A percentile compares a stretch with the other conserved stretches of the same genome.
phyloP scores from a whole-genome alignment of 2,888 invertebrate species.

The Graphium colonna region DNA sequence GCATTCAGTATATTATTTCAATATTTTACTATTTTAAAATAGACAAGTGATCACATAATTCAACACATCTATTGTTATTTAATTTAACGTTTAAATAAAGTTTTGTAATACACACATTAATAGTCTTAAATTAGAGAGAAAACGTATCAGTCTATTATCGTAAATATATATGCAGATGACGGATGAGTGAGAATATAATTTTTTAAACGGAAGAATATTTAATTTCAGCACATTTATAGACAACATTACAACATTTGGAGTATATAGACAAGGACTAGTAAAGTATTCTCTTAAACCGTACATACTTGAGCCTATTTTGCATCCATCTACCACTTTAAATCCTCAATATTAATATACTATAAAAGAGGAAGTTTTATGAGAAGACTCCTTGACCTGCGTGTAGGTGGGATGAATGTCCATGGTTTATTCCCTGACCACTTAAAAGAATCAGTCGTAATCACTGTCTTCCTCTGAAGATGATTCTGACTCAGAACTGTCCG shows the following conservation, averaged over 20 bases:
- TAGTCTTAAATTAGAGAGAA: neutral
- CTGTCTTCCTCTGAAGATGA: constrained; percentile 57
- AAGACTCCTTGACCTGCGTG: neutral
- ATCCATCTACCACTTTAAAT: neutral
- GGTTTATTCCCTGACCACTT: neutral
- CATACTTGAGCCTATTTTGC: constrained; percentile 16
- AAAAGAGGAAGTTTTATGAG: no score
- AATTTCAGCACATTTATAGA: neutral
- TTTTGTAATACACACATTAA: neutral
- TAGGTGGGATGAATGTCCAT: constrained; percentile 14
- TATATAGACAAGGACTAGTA: constrained; percentile 21
- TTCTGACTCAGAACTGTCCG: constrained; percentile 72
- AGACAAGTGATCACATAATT: neutral
- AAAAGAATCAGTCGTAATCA: constrained; percentile 63
- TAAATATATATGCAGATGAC: neutral
- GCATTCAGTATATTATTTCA: no score
- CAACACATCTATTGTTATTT: neutral
- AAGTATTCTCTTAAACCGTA: constrained; percentile 10
- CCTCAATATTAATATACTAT: neutral
- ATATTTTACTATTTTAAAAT: no score
- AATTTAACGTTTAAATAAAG: neutral
- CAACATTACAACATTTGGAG: constrained; percentile 2
- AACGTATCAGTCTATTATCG: constrained; percentile 1
- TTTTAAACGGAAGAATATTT: neutral
- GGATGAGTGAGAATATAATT: neutral